These are phyloP conservation scores for Hybognathus amarus DNA, from an alignment of 2,797 vertebrate species.

Conservation along the genomic window DNA sequence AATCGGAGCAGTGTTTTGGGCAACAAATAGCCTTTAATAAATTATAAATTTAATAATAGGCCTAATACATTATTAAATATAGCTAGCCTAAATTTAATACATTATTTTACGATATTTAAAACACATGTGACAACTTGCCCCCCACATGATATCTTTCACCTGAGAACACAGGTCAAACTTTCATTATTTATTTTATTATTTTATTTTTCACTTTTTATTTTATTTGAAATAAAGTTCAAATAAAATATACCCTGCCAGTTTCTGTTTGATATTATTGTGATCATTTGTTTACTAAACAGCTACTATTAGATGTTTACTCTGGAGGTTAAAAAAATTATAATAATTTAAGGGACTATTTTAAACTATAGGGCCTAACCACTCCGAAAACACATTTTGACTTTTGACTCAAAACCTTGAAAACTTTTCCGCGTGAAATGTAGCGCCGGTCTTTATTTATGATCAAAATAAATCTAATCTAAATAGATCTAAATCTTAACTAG, in stretches of 20 bases:
- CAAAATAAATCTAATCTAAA: not conserved
- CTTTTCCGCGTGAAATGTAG: not conserved
- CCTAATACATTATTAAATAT: not conserved
- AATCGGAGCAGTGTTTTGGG: not conserved
- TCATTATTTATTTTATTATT: too few relatives aligned
- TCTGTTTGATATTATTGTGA: not conserved
- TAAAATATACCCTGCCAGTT: not conserved
- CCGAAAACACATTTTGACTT: not conserved
- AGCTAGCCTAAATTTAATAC: not conserved
- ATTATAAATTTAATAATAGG: not conserved
- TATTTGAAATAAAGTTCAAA: not conserved
- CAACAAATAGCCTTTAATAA: not conserved
- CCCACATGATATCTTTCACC: not conserved
- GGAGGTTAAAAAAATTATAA: not conserved
- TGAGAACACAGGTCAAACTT: not conserved
- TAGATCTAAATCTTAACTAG: not conserved
- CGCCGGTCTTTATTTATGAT: not conserved
- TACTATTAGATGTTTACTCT: not conserved
- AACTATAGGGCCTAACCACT: not conserved
- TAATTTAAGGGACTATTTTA: not conserved
- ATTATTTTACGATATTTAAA: not conserved
- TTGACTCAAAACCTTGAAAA: not conserved
- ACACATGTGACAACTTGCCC: not conserved
- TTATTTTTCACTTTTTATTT: not conserved
- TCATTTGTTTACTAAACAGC: not conserved